These are phyloP conservation scores for Petromus typicus DNA, from an alignment of 2,113 vertebrate genomes.

Conservation along the genomic window DNA sequence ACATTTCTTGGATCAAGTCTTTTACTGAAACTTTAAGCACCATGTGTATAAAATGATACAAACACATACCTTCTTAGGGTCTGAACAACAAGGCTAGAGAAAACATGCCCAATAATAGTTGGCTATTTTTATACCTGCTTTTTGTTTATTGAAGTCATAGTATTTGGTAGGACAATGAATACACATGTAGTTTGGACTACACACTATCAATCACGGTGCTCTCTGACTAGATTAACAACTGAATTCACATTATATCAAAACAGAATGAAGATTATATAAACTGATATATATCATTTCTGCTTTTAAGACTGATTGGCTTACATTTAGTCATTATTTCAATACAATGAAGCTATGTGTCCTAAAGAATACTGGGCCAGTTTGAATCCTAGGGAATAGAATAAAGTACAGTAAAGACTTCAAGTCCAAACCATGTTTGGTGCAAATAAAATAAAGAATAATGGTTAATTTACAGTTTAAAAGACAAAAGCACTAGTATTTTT, in stretches of 20 bases:
- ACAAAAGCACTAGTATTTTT: constrained; percentile 7
- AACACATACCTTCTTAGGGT: neutral
- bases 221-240: neutral
- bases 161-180: neutral
- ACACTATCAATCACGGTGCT: neutral
- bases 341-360: neutral
- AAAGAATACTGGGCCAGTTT: neutral
- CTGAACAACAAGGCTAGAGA: constrained; percentile 19
- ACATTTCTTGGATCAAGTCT: neutral
- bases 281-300: neutral
- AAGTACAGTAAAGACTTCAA: constrained; percentile 35
- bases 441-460: constrained; percentile 30
- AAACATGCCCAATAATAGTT: neutral
- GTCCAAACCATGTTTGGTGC: neutral
- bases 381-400: neutral
- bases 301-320: neutral
- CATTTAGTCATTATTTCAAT: neutral
- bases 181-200: neutral
- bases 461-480: constrained; percentile 1
- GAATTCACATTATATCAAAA: constrained; percentile 40
- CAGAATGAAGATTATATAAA: neutral
- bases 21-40: constrained; percentile 54
- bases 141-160: neutral
- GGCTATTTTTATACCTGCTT: neutral
- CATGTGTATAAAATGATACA: neutral